These are phyloP conservation scores for Melanargia galathea DNA, from an alignment of 2,888 invertebrate species.

Conservation along the genomic window DNA sequence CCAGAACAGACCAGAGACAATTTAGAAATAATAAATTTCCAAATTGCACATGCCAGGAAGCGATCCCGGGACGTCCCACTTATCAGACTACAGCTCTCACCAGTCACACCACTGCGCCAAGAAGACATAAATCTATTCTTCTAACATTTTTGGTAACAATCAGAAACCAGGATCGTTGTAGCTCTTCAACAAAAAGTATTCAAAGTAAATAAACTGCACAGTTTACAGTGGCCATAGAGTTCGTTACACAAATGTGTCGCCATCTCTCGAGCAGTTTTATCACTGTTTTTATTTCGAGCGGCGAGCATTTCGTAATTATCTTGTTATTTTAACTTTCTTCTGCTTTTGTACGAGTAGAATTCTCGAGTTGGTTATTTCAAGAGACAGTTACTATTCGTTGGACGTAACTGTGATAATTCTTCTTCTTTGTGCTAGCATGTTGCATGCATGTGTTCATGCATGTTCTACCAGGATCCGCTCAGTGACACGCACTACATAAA, in stretches of 20 bases:
- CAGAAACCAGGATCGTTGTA: too few relatives aligned
- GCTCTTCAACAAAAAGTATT: constrained; percentile 7
- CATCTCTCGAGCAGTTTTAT: constrained; percentile 32
- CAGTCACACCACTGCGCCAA: too few relatives aligned
- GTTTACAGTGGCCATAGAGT: constrained; percentile 26
- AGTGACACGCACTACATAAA: too few relatives aligned
- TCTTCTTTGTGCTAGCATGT: neutral
- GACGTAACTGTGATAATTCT: constrained; percentile 9
- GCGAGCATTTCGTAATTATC: constrained; percentile 37
- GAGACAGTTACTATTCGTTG: constrained; percentile 18
- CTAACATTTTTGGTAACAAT: too few relatives aligned
- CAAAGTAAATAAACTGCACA: constrained; percentile 27
- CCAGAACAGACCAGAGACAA: too few relatives aligned
- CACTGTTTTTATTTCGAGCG: constrained; percentile 33
- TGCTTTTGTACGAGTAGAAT: constrained; percentile 29
- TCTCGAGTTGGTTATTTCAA: constrained; percentile 33
- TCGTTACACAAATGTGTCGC: constrained; percentile 32
- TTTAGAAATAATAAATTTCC: too few relatives aligned
- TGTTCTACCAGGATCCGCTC: neutral
- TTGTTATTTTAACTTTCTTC: constrained; percentile 36
- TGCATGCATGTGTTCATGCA: neutral
- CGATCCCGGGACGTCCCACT: too few relatives aligned
- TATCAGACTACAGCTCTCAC: too few relatives aligned
- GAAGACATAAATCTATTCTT: too few relatives aligned
- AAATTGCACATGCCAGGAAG: too few relatives aligned